A percentile compares a stretch with the other conserved stretches of the same genome.
phyloP scores from a whole-genome alignment of 30 jellyfish, hydroid and myxozoan genomes.

The Hydra vulgaris region DNA sequence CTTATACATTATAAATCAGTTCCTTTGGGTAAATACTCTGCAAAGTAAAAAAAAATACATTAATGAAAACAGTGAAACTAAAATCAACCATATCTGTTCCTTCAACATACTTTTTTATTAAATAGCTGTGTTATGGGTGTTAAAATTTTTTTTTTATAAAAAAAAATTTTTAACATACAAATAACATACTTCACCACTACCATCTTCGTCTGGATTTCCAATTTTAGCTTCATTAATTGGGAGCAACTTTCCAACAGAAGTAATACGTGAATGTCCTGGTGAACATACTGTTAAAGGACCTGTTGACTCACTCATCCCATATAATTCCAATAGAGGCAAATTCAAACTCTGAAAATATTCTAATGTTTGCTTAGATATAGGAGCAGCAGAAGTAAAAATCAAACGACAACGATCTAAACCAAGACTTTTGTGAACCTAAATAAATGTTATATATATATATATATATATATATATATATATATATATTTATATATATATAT shows the following conservation, averaged over 20 bases:
- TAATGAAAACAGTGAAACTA: no score
- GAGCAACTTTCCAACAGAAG: slow-evolving; percentile 52
- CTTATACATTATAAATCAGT: no score
- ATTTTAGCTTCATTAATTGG: slow-evolving; percentile 40
- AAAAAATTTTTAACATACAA: no score
- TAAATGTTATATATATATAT: no score
- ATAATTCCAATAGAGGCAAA: slow-evolving; percentile 63
- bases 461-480: background rate
- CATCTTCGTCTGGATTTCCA: slow-evolving; percentile 75
- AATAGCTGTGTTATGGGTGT: no score
- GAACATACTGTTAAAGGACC: slow-evolving; percentile 53
- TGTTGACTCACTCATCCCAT: slow-evolving; percentile 90
- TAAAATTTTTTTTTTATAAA: no score
- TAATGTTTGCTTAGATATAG: slow-evolving; percentile 65
- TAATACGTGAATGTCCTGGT: slow-evolving; percentile 25
- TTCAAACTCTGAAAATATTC: slow-evolving; percentile 76
- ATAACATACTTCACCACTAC: slow-evolving; percentile 83
- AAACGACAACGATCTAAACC: slow-evolving; percentile 70
- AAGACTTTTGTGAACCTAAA: slow-evolving; percentile 48
- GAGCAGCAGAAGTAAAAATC: slow-evolving; percentile 82
- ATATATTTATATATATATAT: no score
- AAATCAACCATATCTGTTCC: no score
- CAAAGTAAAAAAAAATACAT: no score
- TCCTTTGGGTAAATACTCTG: no score
- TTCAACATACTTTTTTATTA: no score